These are phyloP conservation scores for Dynastes tityus DNA, from an alignment of 2,888 invertebrate species.

Conservation along the genomic window DNA sequence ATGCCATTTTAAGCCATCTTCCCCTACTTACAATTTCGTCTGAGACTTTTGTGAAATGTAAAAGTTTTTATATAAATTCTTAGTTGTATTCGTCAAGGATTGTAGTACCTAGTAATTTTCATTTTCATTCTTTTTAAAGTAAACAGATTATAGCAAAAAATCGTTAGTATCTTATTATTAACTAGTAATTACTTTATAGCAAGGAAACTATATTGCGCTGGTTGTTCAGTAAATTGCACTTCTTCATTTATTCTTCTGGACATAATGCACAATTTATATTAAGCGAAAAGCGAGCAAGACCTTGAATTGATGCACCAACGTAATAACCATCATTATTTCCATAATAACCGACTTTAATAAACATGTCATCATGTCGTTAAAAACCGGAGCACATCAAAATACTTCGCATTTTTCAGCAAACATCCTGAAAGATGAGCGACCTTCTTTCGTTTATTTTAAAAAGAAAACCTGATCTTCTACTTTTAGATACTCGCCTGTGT, in stretches of 20 bases:
- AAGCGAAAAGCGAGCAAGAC: slow-evolving; percentile 17
- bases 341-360: slow-evolving; percentile 49
- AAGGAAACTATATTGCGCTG: too few relatives aligned
- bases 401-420: slow-evolving; percentile 13
- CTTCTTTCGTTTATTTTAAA: slow-evolving; percentile 16
- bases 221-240: too few relatives aligned
- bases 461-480: neutral
- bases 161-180: too few relatives aligned
- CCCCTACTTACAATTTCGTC: too few relatives aligned
- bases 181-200: too few relatives aligned
- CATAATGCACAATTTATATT: slow-evolving; percentile 10
- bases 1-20: too few relatives aligned
- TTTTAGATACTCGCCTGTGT: neutral
- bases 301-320: slow-evolving; percentile 34
- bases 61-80: too few relatives aligned
- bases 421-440: slow-evolving; percentile 1
- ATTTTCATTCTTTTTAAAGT: too few relatives aligned
- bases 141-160: too few relatives aligned
- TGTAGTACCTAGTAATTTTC: too few relatives aligned
- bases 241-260: neutral
- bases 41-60: too few relatives aligned
- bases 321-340: slow-evolving; percentile 48
- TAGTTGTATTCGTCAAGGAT: too few relatives aligned
- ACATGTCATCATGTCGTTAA: slow-evolving; percentile 45
- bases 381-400: slow-evolving; percentile 17